Evolutionary conservation across 2,888 invertebrate genomes (phyloP), one percentile per base, ranked within the genome.

Genomic region (Rhyacophila evoluta): DNA sequence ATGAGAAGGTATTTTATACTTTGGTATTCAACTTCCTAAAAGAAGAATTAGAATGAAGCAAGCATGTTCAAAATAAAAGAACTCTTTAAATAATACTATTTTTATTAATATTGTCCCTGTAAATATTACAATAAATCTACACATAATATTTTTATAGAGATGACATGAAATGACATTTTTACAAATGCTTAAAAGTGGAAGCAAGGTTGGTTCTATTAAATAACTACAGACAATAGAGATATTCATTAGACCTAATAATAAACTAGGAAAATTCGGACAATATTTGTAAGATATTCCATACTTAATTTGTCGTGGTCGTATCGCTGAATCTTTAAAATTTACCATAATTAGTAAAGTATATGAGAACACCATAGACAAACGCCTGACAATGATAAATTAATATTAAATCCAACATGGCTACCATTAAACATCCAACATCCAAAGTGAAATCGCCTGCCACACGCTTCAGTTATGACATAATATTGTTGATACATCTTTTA

Each of bases 101-200:
- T 72, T 72, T 72, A 72, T 72, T 38, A 41, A 72, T 72, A 72
- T 72, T 72, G 72, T 72, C 72, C 72, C 72, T 72, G 72, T 72
- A 72, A 72, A 72, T 39, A 72, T 72, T 72, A 72, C 39, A 72
- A 39, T 39, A 33, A 72, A 25, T 72, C 39, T 72, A 38, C 27
- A 39, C 39, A 72, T 12, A 72, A 72, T 36, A 69, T 69, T 69
- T 55, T 55, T 69, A 69, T 19, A 36, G 72, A 72, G 72, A 37
- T 72, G 72, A 72, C 72, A 37, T 72, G 72, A 72, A 69, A 72
- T 72, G 72, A 72, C 15, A 36, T 55, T 72, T 72, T 72, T 72
- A 69, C 69, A 69, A 33, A 69, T 69, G 69, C 69, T 28, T 29
- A 69, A 12, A 33, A 28, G 33, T 69, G 33, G 29, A 69, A 55